phyloP scores from a whole-genome alignment of 2,888 invertebrate genomes.

The Drosophila anceps region DNA sequence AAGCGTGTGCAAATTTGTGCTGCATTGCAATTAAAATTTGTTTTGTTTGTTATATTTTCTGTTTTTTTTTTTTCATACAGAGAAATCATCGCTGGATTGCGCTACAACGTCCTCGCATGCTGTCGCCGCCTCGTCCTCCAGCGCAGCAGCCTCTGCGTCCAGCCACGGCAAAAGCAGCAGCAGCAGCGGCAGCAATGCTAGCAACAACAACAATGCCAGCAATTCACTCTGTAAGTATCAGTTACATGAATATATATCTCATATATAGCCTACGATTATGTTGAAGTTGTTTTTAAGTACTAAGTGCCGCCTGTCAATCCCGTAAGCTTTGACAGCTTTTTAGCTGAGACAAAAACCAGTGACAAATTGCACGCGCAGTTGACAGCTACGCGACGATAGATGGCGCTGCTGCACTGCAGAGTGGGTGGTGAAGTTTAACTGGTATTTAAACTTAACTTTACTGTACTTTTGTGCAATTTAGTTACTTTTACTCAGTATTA shows the following conservation, averaged over 20 bases:
- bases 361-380: conserved; percentile 5
- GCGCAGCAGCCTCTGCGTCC: conserved; percentile 45
- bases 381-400: conserved; percentile 26
- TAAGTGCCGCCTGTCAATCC: conserved; percentile 13
- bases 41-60: conserved; percentile 44
- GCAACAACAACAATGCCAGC: conserved; percentile 61
- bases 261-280: neutral
- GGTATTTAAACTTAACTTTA: neutral
- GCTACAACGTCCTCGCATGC: conserved; percentile 76
- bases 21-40: conserved; percentile 68
- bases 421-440: neutral
- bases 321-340: conserved; percentile 71
- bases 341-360: conserved; percentile 68
- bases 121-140: conserved; percentile 62
- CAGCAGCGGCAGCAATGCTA: conserved; percentile 69
- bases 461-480: neutral
- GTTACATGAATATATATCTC: conserved; percentile 2
- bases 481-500: too few species aligned
- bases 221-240: conserved; percentile 77
- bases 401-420: conserved; percentile 32
- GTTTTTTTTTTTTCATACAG: conserved; percentile 60
- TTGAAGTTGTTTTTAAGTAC: neutral
- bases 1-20: conserved; percentile 76
- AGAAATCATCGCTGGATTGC: conserved; percentile 83
- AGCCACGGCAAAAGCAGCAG: conserved; percentile 79